Evolutionary conservation across 2,113 vertebrate species (phyloP), one percentile per base, ranked within the genome.

Genomic region (Dipodomys spectabilis): DNA sequence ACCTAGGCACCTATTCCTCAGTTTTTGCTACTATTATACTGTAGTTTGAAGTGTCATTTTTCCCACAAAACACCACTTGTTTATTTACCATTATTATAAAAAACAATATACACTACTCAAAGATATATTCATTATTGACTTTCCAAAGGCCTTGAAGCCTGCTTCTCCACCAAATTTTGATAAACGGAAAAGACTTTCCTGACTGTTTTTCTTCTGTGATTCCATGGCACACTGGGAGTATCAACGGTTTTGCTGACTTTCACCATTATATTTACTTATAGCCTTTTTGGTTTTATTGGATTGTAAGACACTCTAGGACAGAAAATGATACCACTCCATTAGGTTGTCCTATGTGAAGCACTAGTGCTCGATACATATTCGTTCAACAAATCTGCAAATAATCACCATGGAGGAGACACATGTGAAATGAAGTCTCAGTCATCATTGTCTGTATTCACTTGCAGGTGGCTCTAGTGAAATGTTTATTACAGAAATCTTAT

Each of bases 321-420:
- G 75, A 95, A 88, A 95, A 87, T 77, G 92, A 86, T 86, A 83
- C 72, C 85, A 94, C 86, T 81, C 44, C 68, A 92, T 92, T 86
- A 93, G 0, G 62, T 77, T 86, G 80, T 95, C 83, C 72, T 86
- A 74, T 67, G 67, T 73, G 93, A 83, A 91, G 72, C 15, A 77
- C 77, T 32, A 7, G 77, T 92, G 35, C 44, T 93, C 90, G 91
- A 87, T 92, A 93, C 79, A 84, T 90, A 68, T 93, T 95, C 92
- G 65, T 92, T 89, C 89, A 95, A 74, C 75, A 91, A 89, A 96
- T 84, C 68, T 91, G 77, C 84, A 96, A 95, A 88, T 68, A 91
- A 92, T 62, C 2, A 16, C 16, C 45, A 15, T 45, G 65, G 32
- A 4, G 53, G 86, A 79, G 88, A 89, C 79, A 30, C 74, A 68